Evolutionary conservation across 1,140 invertebrate species (phyloP).

Genomic region (Papilio aristodemus): DNA sequence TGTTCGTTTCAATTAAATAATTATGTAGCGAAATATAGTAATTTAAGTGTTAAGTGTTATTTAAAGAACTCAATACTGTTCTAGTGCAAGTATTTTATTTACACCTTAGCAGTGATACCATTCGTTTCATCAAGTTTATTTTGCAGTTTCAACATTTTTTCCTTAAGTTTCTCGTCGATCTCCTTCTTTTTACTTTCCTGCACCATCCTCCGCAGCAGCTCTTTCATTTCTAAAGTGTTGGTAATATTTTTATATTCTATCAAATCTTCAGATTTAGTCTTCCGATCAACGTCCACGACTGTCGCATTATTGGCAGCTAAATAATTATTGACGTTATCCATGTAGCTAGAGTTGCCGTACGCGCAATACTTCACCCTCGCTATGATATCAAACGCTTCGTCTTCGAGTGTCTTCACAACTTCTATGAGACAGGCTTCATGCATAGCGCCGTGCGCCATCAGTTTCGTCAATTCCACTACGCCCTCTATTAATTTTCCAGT

Average conservation of each 20-base stretch:
- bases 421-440: slow-evolving; percentile 74
- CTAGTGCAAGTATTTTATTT: not conserved
- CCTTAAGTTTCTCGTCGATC: slow-evolving; percentile 48
- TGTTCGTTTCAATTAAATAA: too few relatives aligned
- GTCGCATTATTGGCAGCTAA: slow-evolving; percentile 62
- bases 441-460: slow-evolving; percentile 72
- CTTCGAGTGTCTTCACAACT: slow-evolving; percentile 64
- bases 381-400: slow-evolving; percentile 57
- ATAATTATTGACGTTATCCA: slow-evolving; percentile 47
- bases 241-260: slow-evolving; percentile 32
- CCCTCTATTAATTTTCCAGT: slow-evolving; percentile 64
- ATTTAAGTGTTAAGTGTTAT: too few relatives aligned
- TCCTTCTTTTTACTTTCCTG: slow-evolving; percentile 40
- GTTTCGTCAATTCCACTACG: slow-evolving; percentile 62
- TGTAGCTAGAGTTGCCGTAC: slow-evolving; percentile 46
- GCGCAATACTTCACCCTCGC: slow-evolving; percentile 53
- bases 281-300: slow-evolving; percentile 51
- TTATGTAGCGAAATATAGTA: too few relatives aligned
- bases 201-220: slow-evolving; percentile 56
- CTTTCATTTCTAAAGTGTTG: slow-evolving; percentile 50
- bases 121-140: slow-evolving; percentile 43
- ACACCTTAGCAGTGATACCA: not conserved
- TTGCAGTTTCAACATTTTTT: slow-evolving; percentile 49
- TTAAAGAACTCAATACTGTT: not conserved
- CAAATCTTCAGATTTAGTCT: slow-evolving; percentile 32